Percentiles rank a stretch among this genome's conserved stretches.
Conservation (phyloP, 2,113 vertebrate genomes). For the Menidia beryllina region DNA sequence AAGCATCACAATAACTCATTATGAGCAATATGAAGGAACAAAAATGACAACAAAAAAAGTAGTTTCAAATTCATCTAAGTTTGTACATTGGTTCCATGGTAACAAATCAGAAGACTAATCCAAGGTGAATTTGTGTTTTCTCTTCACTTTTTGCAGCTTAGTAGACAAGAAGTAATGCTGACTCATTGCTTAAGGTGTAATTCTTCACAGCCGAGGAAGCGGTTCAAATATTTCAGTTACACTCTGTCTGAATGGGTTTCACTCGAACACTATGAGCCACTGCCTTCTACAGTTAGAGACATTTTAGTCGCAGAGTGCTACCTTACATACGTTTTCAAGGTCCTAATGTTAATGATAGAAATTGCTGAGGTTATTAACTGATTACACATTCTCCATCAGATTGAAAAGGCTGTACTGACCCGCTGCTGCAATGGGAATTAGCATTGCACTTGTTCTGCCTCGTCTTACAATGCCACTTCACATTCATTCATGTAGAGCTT, state of each 20-base stretch:
- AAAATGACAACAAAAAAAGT: conserved; percentile 32
- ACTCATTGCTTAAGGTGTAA: conserved; percentile 4
- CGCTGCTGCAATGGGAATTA: conserved; percentile 52
- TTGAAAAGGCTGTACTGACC: conserved; percentile 73
- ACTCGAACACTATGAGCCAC: conserved; percentile 37
- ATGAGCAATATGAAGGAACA: conserved; percentile 10
- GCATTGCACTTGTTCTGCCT: conserved; percentile 40
- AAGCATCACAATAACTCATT: conserved; percentile 17
- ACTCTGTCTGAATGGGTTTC: conserved; percentile 18
- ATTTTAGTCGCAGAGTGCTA: conserved; percentile 66
- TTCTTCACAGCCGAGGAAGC: conserved; percentile 10
- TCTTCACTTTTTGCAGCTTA: conserved; percentile 52
- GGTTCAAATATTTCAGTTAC: conserved; percentile 59
- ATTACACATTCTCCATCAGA: conserved; percentile 86
- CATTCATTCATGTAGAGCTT: conserved; percentile 33
- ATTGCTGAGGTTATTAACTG: conserved; percentile 81
- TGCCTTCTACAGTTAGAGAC: conserved; percentile 59
- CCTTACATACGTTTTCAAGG: conserved; percentile 32
- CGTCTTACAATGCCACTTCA: conserved; percentile 53
- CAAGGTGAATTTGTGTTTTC: conserved; percentile 58
- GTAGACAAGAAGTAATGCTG: conserved; percentile 13
- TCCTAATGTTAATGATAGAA: conserved; percentile 74
- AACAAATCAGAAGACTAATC: conserved; percentile 51
- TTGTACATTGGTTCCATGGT: conserved; percentile 58
- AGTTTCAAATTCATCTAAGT: conserved; percentile 29